These are phyloP conservation scores for Elachura formosa DNA, from an alignment of 2,113 vertebrate genomes.

Conservation along the genomic window DNA sequence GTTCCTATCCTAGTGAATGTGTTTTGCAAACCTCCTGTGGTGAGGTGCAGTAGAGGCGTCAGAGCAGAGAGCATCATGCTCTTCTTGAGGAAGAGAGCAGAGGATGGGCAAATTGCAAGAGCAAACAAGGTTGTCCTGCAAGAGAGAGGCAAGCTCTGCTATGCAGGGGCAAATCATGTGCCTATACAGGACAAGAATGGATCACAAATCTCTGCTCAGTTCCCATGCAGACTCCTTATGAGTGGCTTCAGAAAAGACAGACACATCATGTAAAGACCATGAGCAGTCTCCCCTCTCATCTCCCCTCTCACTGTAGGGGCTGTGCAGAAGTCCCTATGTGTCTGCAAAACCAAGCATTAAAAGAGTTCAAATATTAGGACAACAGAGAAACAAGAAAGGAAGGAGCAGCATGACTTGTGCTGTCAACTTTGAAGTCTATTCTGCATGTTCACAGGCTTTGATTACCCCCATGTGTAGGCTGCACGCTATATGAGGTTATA, in stretches of 20 bases:
- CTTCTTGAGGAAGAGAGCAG: neutral
- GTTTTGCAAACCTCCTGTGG: rapidly evolving
- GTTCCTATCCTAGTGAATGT: neutral
- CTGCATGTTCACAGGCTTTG: neutral
- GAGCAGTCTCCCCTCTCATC: neutral
- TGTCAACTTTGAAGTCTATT: neutral
- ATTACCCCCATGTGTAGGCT: neutral
- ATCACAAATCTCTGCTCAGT: neutral
- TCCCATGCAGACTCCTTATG: neutral
- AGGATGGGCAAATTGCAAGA: neutral
- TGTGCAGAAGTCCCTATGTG: neutral
- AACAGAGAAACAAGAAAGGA: neutral
- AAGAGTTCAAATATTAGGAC: neutral
- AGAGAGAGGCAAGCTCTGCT: neutral
- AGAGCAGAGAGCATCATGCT: neutral
- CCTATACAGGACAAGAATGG: rapidly evolving
- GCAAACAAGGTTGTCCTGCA: neutral
- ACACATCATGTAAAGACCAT: neutral
- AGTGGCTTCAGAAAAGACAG: neutral
- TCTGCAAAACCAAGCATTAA: neutral
- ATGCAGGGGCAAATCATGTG: neutral
- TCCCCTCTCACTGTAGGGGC: neutral
- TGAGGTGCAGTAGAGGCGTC: neutral
- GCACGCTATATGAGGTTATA: neutral
- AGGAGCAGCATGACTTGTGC: neutral